Evolutionary conservation across 2,113 vertebrate genomes (phyloP).

Genomic region (Toxotes jaculatrix): DNA sequence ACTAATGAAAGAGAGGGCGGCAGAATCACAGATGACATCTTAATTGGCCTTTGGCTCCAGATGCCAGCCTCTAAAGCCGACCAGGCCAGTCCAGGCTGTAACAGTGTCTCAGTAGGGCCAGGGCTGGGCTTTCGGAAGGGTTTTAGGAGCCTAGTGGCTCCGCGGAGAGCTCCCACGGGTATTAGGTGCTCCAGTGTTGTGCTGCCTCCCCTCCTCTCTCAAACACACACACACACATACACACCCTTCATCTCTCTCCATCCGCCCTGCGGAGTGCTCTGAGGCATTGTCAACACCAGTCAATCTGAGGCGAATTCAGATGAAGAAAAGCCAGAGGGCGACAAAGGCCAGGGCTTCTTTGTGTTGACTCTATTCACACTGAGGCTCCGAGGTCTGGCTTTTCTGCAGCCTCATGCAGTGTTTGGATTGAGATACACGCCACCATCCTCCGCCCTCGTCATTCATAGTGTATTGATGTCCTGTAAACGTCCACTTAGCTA

Average conservation of each 20-base stretch:
- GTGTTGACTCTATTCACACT: slow-evolving; percentile 56
- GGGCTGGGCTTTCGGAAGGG: slow-evolving; percentile 43
- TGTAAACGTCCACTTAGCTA: slow-evolving; percentile 35
- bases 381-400: slow-evolving; percentile 41
- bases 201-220: slow-evolving; percentile 5
- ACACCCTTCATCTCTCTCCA: slow-evolving; percentile 32
- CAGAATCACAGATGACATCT: slow-evolving; percentile 57
- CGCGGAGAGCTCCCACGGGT: slow-evolving; percentile 75
- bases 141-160: slow-evolving; percentile 55
- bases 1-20: slow-evolving; percentile 31
- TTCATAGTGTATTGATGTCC: slow-evolving; percentile 45
- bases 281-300: slow-evolving; percentile 71
- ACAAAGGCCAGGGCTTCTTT: slow-evolving; percentile 62
- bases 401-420: slow-evolving; percentile 36
- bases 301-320: slow-evolving; percentile 67
- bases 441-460: slow-evolving; percentile 33
- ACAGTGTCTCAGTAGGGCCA: slow-evolving; percentile 56
- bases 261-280: slow-evolving; percentile 58
- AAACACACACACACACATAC: slow-evolving; percentile 30
- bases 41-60: slow-evolving; percentile 55
- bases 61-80: slow-evolving; percentile 31
- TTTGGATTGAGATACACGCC: slow-evolving; percentile 21
- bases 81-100: slow-evolving; percentile 25
- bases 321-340: slow-evolving; percentile 42
- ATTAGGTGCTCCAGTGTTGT: slow-evolving; percentile 71